phyloP scores from a whole-genome alignment of 2,113 vertebrate genomes.

The Accipiter cooperii region DNA sequence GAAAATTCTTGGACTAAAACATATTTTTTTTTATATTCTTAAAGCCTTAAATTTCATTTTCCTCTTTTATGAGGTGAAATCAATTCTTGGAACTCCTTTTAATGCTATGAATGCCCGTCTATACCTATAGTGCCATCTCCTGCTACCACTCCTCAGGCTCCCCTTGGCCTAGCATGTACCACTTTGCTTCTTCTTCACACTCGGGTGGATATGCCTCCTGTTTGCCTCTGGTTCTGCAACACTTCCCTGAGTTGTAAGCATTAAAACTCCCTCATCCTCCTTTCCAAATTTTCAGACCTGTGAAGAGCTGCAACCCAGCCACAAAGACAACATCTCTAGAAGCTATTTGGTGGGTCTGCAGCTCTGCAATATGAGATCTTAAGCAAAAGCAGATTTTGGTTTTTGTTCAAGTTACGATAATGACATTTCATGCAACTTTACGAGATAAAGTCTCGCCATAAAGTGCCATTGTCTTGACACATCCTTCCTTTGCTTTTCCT shows the following conservation, averaged over 20 bases:
- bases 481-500: not conserved
- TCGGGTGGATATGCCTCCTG: not conserved
- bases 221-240: not conserved
- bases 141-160: not conserved
- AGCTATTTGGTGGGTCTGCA: not conserved
- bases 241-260: not conserved
- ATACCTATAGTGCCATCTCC: not conserved
- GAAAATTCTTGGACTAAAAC: not conserved
- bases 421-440: not conserved
- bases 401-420: not conserved
- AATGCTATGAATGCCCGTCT: not conserved
- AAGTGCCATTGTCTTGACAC: not conserved
- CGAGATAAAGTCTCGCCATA: not conserved
- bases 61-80: not conserved
- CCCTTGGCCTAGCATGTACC: not conserved
- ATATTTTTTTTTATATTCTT: not conserved
- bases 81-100: not conserved
- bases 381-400: not conserved
- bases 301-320: not conserved
- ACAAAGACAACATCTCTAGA: not conserved
- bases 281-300: not conserved
- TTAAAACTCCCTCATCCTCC: not conserved
- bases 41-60: not conserved
- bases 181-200: not conserved
- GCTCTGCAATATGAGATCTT: not conserved